A percentile compares a stretch with the other conserved stretches of the same genome.
Evolutionary conservation across 2,113 vertebrate genomes (phyloP).

Genomic region (Peromyscus polionotus): DNA sequence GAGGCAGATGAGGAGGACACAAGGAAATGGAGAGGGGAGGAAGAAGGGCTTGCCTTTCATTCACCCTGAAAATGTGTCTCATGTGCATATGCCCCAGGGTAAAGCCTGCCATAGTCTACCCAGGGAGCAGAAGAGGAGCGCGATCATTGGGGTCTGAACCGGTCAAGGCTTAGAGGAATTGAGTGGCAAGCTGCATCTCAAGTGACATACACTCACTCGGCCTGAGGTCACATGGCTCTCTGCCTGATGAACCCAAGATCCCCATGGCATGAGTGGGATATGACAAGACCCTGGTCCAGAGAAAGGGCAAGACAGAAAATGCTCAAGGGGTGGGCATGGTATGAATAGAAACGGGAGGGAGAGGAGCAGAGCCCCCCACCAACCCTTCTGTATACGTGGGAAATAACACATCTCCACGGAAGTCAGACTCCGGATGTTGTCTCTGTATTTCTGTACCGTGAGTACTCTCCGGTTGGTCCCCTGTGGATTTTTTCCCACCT

Average conservation of each 20-base stretch:
- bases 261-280: not conserved
- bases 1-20: constrained; percentile 23
- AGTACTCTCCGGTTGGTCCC: not conserved
- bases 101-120: not conserved
- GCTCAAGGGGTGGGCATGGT: not conserved
- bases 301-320: constrained; percentile 59
- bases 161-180: constrained; percentile 63
- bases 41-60: constrained; percentile 58
- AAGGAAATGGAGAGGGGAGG: not conserved
- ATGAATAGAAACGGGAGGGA: constrained; percentile 43
- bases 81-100: constrained; percentile 39
- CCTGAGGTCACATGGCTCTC: constrained; percentile 17
- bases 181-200: constrained; percentile 31
- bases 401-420: not conserved
- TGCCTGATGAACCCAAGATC: constrained; percentile 62
- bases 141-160: constrained; percentile 33
- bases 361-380: not conserved
- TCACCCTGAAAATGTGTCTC: constrained; percentile 72
- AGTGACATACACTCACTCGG: not conserved
- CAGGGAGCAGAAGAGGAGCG: fast-evolving
- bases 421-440: not conserved
- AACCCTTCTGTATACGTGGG: not conserved
- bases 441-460: constrained; percentile 48
- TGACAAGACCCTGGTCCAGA: constrained; percentile 23
- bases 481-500: constrained; percentile 29